phyloP scores from a whole-genome alignment of 2,797 vertebrate genomes.

The Pangasius mekongensis region DNA sequence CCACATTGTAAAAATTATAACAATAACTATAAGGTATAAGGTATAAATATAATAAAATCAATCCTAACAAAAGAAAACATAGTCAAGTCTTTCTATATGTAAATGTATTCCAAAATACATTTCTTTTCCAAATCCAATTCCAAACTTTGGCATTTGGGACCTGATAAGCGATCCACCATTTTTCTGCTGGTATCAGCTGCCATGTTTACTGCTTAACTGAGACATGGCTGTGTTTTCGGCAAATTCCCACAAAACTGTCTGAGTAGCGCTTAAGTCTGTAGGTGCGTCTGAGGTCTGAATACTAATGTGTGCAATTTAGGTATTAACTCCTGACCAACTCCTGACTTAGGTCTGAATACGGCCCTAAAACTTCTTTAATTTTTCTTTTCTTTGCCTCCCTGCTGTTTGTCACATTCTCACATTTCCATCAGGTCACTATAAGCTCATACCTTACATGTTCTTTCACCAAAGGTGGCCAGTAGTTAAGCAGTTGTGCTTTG shows the following conservation, averaged over 20 bases:
- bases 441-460: neutral
- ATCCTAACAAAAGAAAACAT: neutral
- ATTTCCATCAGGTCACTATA: neutral
- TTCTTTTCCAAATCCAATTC: neutral
- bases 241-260: neutral
- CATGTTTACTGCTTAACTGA: neutral
- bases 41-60: neutral
- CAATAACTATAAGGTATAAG: neutral
- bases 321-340: neutral
- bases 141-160: neutral
- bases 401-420: neutral
- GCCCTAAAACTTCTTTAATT: neutral
- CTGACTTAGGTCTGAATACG: neutral
- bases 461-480: neutral
- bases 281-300: neutral
- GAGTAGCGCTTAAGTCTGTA: neutral
- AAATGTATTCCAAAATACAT: neutral
- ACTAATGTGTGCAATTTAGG: neutral
- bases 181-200: no score
- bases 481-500: neutral
- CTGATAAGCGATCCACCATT: neutral
- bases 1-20: neutral
- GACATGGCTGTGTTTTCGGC: neutral
- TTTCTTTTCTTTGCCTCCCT: neutral
- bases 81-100: neutral